Evolutionary conservation across 2,113 vertebrate species (phyloP).

Genomic region (Oncorhynchus kisutch): DNA sequence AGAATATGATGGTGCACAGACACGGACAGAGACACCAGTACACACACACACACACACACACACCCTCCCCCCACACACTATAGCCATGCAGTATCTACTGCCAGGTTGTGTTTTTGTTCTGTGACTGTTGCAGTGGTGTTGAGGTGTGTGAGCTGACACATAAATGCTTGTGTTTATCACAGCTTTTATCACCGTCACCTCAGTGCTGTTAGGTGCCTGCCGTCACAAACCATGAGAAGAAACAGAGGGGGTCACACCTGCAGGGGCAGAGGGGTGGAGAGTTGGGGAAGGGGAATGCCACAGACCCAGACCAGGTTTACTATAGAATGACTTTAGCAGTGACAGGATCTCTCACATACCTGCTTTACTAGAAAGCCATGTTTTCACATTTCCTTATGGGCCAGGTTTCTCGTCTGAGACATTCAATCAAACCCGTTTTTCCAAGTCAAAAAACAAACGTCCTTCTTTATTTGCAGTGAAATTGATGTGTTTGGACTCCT

Average conservation of each 20-base stretch:
- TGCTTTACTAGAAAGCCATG: neutral
- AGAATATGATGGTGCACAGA: conserved; percentile 35
- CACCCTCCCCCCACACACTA: conserved; percentile 6
- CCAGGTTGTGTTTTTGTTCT: conserved; percentile 40
- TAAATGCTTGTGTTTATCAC: conserved; percentile 70
- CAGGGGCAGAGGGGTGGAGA: conserved; percentile 31
- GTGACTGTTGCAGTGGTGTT: conserved; percentile 23
- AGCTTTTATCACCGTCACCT: conserved; percentile 63
- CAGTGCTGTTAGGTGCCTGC: conserved; percentile 20
- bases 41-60: neutral
- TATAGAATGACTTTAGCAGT: conserved; percentile 65
- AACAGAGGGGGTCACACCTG: conserved; percentile 60
- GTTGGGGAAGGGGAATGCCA: conserved; percentile 3
- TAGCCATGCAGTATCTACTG: too few species aligned
- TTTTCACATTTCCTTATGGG: neutral
- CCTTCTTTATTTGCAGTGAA: neutral
- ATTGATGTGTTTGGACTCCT: too few species aligned
- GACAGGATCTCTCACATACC: conserved; percentile 57
- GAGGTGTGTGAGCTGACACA: conserved; percentile 65
- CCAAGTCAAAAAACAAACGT: neutral
- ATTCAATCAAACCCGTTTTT: neutral
- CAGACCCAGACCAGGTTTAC: conserved; percentile 33
- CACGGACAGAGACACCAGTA: conserved; percentile 15
- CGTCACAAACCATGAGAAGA: conserved; percentile 47
- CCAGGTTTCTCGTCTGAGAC: neutral